Evolutionary conservation across 2,888 invertebrate species (phyloP).

Genomic region (Chrysolina americana): DNA sequence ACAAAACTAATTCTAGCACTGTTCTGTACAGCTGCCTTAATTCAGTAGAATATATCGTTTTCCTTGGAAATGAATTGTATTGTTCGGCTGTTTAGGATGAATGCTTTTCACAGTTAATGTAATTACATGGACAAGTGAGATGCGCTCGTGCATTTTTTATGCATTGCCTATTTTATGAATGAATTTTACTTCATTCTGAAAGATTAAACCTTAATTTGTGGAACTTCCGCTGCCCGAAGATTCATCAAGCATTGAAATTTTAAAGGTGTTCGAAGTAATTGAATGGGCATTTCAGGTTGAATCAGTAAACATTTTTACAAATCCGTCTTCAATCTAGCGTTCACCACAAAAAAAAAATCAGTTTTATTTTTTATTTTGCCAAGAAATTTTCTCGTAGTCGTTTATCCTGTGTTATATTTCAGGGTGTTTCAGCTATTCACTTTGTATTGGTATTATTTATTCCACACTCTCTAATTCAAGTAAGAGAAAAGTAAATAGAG

Average conservation of each 20-base stretch:
- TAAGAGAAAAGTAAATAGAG: too few relatives aligned
- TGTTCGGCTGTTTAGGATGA: constrained; percentile 48
- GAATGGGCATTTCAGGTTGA: neutral
- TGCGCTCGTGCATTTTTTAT: constrained; percentile 51
- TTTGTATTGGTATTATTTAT: too few relatives aligned
- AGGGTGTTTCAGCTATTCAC: too few relatives aligned
- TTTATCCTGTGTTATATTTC: too few relatives aligned
- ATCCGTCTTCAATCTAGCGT: too few relatives aligned
- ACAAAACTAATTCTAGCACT: constrained; percentile 31
- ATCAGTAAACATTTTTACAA: neutral
- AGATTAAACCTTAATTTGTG: constrained; percentile 37
- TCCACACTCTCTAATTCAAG: too few relatives aligned
- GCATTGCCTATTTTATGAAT: constrained; percentile 45
- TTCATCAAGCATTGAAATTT: constrained; percentile 21
- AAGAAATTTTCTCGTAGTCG: too few relatives aligned
- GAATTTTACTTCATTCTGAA: constrained; percentile 47
- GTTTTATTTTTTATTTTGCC: too few relatives aligned
- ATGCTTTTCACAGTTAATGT: constrained; percentile 49
- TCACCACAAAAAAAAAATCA: too few relatives aligned
- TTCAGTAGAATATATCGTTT: constrained; percentile 45
- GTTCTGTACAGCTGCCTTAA: constrained; percentile 44
- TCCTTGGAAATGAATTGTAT: constrained; percentile 42
- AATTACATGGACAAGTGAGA: constrained; percentile 50
- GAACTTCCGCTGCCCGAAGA: constrained; percentile 34
- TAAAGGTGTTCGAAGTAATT: constrained; percentile 20